Base-by-base conservation (phyloP, 2,113 vertebrate genomes). In the Datnioides undecimradiatus region DNA sequence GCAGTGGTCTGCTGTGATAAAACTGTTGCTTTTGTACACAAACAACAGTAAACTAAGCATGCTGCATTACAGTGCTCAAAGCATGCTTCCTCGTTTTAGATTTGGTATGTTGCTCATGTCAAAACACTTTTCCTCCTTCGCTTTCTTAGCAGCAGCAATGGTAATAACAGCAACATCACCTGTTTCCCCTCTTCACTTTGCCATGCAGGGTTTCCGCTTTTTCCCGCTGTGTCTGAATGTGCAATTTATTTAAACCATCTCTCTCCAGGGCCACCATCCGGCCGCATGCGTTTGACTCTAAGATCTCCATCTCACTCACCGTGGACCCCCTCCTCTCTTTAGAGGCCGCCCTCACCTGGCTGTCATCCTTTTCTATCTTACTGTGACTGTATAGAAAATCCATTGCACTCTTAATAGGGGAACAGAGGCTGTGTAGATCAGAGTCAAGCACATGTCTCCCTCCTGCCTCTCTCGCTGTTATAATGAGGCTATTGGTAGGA, bases 371-470 rank as follows among this genome's bases (percentile, higher is more conserved):
- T 73, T 76, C 62, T 76, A 63, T 68, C 80, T 66, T 21, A 54
- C 68, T 81, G 66, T 60, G 63, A 81, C 59, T 25, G 46, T 87
- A 89, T 87, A 88, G 85, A 82, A 89, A 92, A 90, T 89, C 80
- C 67, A 91, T 91, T 63, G 45, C 67, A 52, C 43, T 60, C 58
- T 83, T 92, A 93, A 91, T 79, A 85, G 89, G 52, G 54, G 60
- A 64, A 76, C 65, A 85, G 86, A 86, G 70, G 73, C 76, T 70
- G 75, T 82, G 79, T 80, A 87, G 78, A 88, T 90, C 87, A 88
- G 83, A 90, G 81, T 83, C 73, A 82, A 90, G 78, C 75, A 68
- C 84, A 63, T 69, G 58, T 87, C 51, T 68, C 58, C 33, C 36
- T 63, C 67, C 54, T 76, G 63, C 57, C 46, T 78, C 73, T 80